Evolutionary conservation across 2,888 invertebrate genomes (phyloP).

Genomic region (Acheta domesticus): DNA sequence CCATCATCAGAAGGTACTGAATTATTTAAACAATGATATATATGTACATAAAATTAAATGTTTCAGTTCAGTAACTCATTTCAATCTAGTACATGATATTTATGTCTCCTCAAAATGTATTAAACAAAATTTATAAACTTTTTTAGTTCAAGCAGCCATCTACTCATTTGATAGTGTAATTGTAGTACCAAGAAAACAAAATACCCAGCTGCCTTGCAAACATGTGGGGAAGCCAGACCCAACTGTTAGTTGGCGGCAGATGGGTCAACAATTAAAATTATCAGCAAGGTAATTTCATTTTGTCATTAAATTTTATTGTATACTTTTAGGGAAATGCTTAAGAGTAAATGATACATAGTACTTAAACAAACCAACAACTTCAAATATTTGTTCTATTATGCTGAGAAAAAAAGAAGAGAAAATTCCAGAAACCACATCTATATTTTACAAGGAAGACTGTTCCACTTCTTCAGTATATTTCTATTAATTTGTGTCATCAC

Average conservation of each 20-base stretch:
- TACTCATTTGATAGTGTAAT: conserved; percentile 56
- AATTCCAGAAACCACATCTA: too few species aligned
- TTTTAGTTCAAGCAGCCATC: conserved; percentile 54
- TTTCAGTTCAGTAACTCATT: too few species aligned
- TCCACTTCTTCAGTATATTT: too few species aligned
- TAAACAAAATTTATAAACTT: background rate
- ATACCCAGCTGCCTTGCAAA: conserved; percentile 54
- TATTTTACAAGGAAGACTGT: too few species aligned
- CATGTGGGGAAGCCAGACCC: conserved; percentile 55
- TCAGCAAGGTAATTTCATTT: conserved; percentile 12
- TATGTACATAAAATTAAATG: too few species aligned
- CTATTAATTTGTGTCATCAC: too few species aligned
- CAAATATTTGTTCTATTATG: too few species aligned
- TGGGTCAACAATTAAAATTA: conserved; percentile 46
- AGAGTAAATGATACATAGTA: conserved; percentile 43
- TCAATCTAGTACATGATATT: too few species aligned
- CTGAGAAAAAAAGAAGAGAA: too few species aligned
- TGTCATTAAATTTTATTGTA: background rate
- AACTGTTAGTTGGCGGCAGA: conserved; percentile 52
- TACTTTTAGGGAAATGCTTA: too few species aligned
- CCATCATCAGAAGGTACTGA: conserved; percentile 49
- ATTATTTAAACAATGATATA: background rate
- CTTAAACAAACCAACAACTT: conserved; percentile 32
- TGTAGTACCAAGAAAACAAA: conserved; percentile 54
- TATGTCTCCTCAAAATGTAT: too few species aligned